Base-by-base conservation (phyloP, 2,888 invertebrate species). In the Trachelus iudaicus region DNA sequence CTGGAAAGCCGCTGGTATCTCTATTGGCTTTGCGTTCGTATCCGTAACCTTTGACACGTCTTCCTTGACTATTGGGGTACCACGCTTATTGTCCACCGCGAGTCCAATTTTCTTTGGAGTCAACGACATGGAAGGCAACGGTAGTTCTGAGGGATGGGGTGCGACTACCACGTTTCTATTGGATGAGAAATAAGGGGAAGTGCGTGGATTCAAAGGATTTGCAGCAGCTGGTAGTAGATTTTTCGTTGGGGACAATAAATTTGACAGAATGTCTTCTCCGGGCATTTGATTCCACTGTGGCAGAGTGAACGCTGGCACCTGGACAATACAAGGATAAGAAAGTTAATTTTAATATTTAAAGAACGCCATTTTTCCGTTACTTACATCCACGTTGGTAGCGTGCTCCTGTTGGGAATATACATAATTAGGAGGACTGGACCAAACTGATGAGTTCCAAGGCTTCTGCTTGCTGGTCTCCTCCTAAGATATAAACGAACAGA, bases 81-180 rank as follows among this genome's bases (percentile, higher is more conserved):
- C 56, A 23, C 6, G 9, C 56, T 56, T 9, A 23, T 23, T 56
- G 56, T 9, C 56, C 23, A 9, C 56, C 0, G 23, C 9, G 56
- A 56, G 9, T 23, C 56, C 56, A 23, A 23, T 76, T 69, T 89
- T 89, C 74, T 89, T 90, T 0, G 90, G 88, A 34, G 89, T 90
- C 11, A 91, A 79, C 2, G 89, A 87, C 79, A 91, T 80, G 4
- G 90, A 90, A 34, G 91, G 91, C 73, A 91, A 83, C 3, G 91
- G 91, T 35, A 91, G 80, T 81, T 90, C 91, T 1, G 91, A 91
- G 3, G 91, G 91, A 84, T 91, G 91, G 4, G 91, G 91, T 31
- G 91, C 89, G n/a, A 89, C 83, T 4, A 91, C 87, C n/a, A 81
- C 75, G 75, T 84, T 88, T 13, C 83, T 82, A 69, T 88, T 87